Percentiles rank a stretch among this genome's conserved stretches.
These are phyloP conservation scores for Sebastolobus alascanus DNA, from an alignment of 2,797 vertebrate species.

Conservation along the genomic window DNA sequence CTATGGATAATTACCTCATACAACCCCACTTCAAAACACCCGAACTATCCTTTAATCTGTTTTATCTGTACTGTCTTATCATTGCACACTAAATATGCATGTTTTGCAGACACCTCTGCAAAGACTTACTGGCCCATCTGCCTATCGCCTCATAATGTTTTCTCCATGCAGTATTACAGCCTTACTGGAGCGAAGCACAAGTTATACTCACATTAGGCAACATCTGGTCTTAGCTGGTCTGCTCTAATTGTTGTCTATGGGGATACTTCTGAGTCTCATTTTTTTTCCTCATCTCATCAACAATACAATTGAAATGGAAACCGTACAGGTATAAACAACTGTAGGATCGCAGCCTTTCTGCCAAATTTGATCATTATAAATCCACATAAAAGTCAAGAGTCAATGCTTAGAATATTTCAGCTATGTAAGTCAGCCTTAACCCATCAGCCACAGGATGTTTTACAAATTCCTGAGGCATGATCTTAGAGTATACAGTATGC, in stretches of 20 bases:
- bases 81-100: background rate
- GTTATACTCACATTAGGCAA: slow-evolving; percentile 21
- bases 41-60: background rate
- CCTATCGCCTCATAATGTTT: slow-evolving; percentile 21
- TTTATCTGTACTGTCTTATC: background rate
- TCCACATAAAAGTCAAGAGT: slow-evolving; percentile 5
- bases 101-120: background rate
- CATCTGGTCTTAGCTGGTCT: slow-evolving; percentile 41
- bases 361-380: slow-evolving; percentile 13
- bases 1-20: background rate
- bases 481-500: background rate
- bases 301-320: slow-evolving; percentile 18
- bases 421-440: slow-evolving; percentile 8
- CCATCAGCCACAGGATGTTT: slow-evolving; percentile 19
- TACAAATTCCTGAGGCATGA: slow-evolving; percentile 28
- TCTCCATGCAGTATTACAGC: slow-evolving; percentile 11
- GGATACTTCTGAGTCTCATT: slow-evolving; percentile 4
- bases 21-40: background rate
- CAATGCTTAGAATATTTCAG: slow-evolving; percentile 8
- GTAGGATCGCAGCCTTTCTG: slow-evolving; percentile 10
- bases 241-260: slow-evolving; percentile 17
- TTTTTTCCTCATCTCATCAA: slow-evolving; percentile 15
- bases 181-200: slow-evolving; percentile 23
- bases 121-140: background rate
- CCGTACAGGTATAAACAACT: background rate